A percentile compares a stretch with the other conserved stretches of the same genome.
Conservation (phyloP, 2,888 invertebrate genomes). For the Campoplex capitator region DNA sequence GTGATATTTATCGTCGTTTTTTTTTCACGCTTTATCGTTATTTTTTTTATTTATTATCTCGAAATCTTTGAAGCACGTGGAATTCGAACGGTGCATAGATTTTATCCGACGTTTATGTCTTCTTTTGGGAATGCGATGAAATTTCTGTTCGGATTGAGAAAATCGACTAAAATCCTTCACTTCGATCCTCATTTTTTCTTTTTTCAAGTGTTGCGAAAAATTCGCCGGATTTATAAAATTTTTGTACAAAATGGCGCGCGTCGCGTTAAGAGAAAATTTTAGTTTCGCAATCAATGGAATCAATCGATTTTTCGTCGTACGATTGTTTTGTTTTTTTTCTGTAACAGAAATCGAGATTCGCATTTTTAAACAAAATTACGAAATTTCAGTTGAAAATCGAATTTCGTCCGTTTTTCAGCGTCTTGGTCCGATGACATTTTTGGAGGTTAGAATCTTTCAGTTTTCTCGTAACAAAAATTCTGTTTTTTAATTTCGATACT, state of each 20-base stretch:
- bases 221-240: too few species aligned
- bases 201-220: neutral
- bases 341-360: neutral
- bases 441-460: neutral
- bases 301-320: neutral
- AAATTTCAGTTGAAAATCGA: neutral
- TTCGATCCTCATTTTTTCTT: neutral
- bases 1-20: neutral
- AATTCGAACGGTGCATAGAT: slow-evolving; percentile 1
- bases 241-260: too few species aligned
- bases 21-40: neutral
- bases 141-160: neutral
- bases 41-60: neutral
- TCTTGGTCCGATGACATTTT: too few species aligned
- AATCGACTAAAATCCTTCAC: neutral
- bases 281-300: neutral
- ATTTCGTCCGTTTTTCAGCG: too few species aligned
- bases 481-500: neutral
- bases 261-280: too few species aligned
- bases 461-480: neutral
- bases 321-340: neutral
- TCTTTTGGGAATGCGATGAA: neutral
- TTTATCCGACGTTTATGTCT: neutral
- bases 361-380: neutral
- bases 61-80: neutral